Base-by-base conservation (phyloP, 2,797 vertebrate genomes). In the Xiphophorus birchmanni region DNA sequence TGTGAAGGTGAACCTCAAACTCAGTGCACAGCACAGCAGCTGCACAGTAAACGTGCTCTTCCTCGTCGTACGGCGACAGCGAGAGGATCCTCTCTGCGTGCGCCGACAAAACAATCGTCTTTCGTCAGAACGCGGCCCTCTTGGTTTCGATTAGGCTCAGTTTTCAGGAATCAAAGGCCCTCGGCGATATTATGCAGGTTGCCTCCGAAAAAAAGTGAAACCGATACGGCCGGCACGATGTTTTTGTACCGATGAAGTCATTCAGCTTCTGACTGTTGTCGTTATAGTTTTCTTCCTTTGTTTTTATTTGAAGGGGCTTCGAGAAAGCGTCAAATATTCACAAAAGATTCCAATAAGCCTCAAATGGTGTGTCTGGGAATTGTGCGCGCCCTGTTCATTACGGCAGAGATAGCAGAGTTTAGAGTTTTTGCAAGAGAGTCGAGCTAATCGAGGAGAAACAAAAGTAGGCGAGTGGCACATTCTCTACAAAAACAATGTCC, bases 401-500 rank as follows among this genome's bases (percentile, higher is more conserved):
- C 86, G 91, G 91, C 83, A 81, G 85, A 92, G 92, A 95, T 94
- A 92, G 91, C 79, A 84, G 83, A 92, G 92, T 93, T 94, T 91
- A 92, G 91, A 32, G 32, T 32, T 92, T 94, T 94, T 90, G 92
- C 89, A 91, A 32, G 87, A 89, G 82, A 90, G 90, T 88, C 90
- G 91, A 89, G 92, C 92, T 89, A 92, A 94, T 93, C 91, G 86
- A 93, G 88, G 89, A 89, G 42, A 89, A 93, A 95, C 93, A 94
- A 94, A 95, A 95, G 93, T 91, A 86, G 90, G 91, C 95, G 92
- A 94, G 91, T 92, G 91, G 90, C 91, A 91, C 90, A 83, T 90
- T 90, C 85, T 81, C 90, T 92, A 94, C 94, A 95, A 95, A 94
- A 93, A 94, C 93, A 89, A 91, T 94, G 94, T 95, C 95, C 94